These are phyloP conservation scores for Tolmerus cingulatus DNA, from an alignment of 2,888 invertebrate species.

Conservation along the genomic window DNA sequence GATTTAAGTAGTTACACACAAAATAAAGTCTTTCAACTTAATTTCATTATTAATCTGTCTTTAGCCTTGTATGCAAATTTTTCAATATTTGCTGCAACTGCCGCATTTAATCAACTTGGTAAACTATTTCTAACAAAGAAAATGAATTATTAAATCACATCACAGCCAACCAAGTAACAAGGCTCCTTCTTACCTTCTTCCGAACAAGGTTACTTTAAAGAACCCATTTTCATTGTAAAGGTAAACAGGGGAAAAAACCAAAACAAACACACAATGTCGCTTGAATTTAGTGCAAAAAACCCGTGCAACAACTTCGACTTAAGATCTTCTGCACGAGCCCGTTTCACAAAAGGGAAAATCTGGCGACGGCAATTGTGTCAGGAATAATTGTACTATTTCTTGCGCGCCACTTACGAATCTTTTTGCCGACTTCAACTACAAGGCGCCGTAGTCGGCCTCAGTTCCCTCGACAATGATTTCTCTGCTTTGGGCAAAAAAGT, in stretches of 20 bases:
- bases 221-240: background rate
- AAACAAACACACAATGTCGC: background rate
- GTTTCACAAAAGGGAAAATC: background rate
- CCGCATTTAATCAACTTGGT: background rate
- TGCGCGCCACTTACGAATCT: background rate
- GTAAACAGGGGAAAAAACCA: background rate
- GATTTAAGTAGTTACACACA: background rate
- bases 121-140: background rate
- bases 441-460: background rate
- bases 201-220: background rate
- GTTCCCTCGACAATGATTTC: background rate
- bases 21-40: background rate
- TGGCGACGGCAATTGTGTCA: background rate
- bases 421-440: background rate
- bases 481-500: background rate
- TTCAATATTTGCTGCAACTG: background rate
- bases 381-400: background rate
- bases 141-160: background rate
- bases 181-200: background rate
- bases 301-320: background rate
- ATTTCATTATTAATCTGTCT: background rate
- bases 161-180: background rate
- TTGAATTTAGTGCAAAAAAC: background rate
- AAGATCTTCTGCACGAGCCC: background rate
- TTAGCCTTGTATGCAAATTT: background rate